Evolutionary conservation across 2,888 invertebrate genomes (phyloP), one percentile per base, ranked within the genome.

Genomic region (Onthophagus sagittarius): DNA sequence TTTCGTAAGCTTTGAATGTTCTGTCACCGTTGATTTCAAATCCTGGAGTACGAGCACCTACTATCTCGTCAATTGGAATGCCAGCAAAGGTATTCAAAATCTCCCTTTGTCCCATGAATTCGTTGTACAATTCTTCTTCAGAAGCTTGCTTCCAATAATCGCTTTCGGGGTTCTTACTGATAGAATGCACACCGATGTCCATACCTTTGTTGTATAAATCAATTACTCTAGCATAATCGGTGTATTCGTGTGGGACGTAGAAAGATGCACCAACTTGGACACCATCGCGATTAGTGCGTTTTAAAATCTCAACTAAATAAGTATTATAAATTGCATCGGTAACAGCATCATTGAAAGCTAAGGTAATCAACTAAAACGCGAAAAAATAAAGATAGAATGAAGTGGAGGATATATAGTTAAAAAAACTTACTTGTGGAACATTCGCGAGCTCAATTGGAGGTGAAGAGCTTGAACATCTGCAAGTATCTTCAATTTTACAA

Each of bases 181-280:
- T 67, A 4, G 67, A 67, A 31, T 67, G 67, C 7, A 67, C 67
- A 0, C 89, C 92, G 2, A 93, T 90, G 82, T 93, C 92, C 76
- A 88, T 89, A 0, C 92, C 90, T 5, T 84, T 79, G 69, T 85
- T 81, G 79, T 89, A 89, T 0, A 93, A 84, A 67, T 89, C 86
- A 79, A 91, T 89, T 5, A 91, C 86, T 73, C 80, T 77, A 11
- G 85, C 83, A 74, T 85, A 85, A 73, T 83, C 89, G 0, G 91
- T 92, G 82, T 93, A 93, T 76, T 92, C 91, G 79, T 94, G 93
- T 53, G 89, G 91, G 39, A 93, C 86, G 82, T 89, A 94, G 84
- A 92, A 92, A 0, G 93, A 93, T 63, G 88, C 88, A 0, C 89
- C 87, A 0, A 89, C 88, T 0, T 87, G 87, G 74, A 91, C 91